Evolutionary conservation across 2,113 vertebrate genomes (phyloP).

Genomic region (Motacilla alba): DNA sequence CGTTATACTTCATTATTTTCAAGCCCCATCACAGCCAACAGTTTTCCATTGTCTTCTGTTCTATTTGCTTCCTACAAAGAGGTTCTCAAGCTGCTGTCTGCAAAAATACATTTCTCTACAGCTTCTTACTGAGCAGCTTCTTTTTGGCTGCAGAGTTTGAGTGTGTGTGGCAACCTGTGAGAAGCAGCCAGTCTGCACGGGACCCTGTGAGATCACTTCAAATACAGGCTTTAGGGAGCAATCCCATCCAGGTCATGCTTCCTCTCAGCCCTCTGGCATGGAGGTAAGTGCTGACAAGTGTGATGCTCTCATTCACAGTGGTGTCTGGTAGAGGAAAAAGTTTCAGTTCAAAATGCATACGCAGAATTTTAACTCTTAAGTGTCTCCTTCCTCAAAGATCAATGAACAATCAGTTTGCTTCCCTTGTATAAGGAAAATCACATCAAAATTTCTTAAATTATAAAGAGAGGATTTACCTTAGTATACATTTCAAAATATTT

Average conservation of each 20-base stretch:
- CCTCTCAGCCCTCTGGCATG: background rate
- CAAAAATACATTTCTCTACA: background rate
- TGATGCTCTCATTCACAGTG: background rate
- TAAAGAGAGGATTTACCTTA: background rate
- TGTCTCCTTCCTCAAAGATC: background rate
- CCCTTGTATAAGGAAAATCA: background rate
- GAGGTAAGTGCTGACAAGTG: background rate
- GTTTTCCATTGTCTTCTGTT: background rate
- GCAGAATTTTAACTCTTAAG: background rate
- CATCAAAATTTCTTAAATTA: background rate
- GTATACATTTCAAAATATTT: background rate
- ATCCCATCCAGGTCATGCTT: background rate
- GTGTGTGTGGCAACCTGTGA: background rate
- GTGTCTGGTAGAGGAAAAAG: background rate
- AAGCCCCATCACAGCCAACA: background rate
- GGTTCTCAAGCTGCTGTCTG: background rate
- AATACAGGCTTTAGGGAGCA: background rate
- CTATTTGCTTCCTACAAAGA: background rate
- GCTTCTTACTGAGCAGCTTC: background rate
- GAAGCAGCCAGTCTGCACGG: background rate
- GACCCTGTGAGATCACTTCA: background rate
- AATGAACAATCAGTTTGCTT: background rate
- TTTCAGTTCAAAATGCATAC: background rate
- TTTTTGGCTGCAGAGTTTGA: background rate
- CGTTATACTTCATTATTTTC: background rate